Evolutionary conservation across 2,888 invertebrate genomes (phyloP), one percentile per base, ranked within the genome.

Genomic region (Drosophila kanekoi): DNA sequence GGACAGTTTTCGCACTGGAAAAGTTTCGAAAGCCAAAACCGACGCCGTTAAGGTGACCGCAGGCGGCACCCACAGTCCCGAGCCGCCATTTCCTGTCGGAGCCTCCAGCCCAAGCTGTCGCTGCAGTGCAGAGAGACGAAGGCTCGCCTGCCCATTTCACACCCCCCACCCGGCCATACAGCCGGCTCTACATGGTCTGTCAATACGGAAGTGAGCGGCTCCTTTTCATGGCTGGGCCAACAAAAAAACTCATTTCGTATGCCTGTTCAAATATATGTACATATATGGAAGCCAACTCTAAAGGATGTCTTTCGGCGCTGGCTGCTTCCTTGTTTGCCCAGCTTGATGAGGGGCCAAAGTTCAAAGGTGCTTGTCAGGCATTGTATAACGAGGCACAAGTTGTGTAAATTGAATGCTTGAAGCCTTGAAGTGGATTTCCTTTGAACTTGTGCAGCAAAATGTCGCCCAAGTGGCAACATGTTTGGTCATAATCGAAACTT

Each of bases 321-420:
- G 49, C 65, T 52, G 67, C 79, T 86, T 83, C 75, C 79, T 76
- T 85, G 79, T 87, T 85, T 87, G 77, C 72, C 53, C 47, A 70
- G 57, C 47, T 47, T 56, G 48, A 64, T 72, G 67, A 49, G 68
- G 61, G 54, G 33, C 18, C 40, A 88, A 85, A 86, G 88, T 85
- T 85, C 86, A 85, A 85, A 85, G 85, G 88, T 82, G 49, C 72
- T 62, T 66, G 40, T 56, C 52, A 48, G 52, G 56, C 69, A 85
- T 82, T 84, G 86, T 84, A 72, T 84, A 87, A 87, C 82, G 64
- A 69, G 79, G 77, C 79, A 77, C 60, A 54, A 67, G 66, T 71
- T 64, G 68, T 54, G 60, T 41, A 77, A 78, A 85, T 79, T 73
- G 82, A 58, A 72, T 81, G 77, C 75, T 85, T 76, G 67, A 51